Evolutionary conservation across 2,888 invertebrate genomes (phyloP).

Genomic region (Scaptomyza caliginosa): DNA sequence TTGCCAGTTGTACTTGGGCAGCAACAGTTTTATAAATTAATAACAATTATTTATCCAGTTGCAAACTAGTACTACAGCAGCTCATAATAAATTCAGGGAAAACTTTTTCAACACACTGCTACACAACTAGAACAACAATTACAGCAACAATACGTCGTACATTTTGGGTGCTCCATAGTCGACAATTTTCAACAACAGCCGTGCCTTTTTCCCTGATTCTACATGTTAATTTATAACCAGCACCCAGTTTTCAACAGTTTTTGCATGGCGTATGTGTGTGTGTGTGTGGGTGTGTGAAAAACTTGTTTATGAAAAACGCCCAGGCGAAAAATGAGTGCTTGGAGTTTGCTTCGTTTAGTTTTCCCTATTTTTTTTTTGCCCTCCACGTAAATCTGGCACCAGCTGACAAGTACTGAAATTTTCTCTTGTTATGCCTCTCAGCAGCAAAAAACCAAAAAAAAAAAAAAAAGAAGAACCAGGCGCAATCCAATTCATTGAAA

Average conservation of each 20-base stretch:
- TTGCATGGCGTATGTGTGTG: slow-evolving; percentile 1
- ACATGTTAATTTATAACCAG: slow-evolving; percentile 68
- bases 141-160: slow-evolving; percentile 61
- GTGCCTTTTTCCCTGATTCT: slow-evolving; percentile 42
- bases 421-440: slow-evolving; percentile 50
- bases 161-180: slow-evolving; percentile 35
- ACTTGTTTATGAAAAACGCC: slow-evolving; percentile 68
- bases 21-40: slow-evolving; percentile 68
- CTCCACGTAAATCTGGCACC: slow-evolving; percentile 72
- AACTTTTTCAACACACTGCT: slow-evolving; percentile 60
- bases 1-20: slow-evolving; percentile 35
- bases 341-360: slow-evolving; percentile 7
- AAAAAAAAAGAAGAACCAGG: neutral
- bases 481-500: slow-evolving; percentile 60
- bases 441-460: slow-evolving; percentile 5
- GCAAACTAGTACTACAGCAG: slow-evolving; percentile 52
- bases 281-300: slow-evolving; percentile 26
- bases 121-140: slow-evolving; percentile 45
- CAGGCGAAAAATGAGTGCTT: slow-evolving; percentile 46
- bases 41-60: slow-evolving; percentile 73
- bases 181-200: slow-evolving; percentile 60
- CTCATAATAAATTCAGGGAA: slow-evolving; percentile 68
- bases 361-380: neutral
- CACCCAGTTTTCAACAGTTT: slow-evolving; percentile 13
- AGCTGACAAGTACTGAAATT: slow-evolving; percentile 73